Evolutionary conservation across 2,797 vertebrate species (phyloP).

Genomic region (Thalassophryne amazonica): DNA sequence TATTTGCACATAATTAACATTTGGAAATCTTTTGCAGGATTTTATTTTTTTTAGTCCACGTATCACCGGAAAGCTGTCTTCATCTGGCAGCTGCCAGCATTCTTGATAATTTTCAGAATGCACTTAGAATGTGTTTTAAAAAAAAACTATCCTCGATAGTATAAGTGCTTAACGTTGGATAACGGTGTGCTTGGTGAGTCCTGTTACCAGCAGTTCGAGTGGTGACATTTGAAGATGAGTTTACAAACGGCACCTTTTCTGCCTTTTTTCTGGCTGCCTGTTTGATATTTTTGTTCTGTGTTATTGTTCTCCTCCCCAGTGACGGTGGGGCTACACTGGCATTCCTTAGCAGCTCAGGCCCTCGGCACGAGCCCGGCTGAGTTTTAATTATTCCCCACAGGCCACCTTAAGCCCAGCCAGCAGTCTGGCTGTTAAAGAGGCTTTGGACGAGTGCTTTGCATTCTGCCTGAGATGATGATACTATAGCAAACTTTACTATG

Average conservation of each 20-base stretch:
- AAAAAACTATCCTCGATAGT: neutral
- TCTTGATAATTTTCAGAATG: no score
- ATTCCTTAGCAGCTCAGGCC: conserved; percentile 75
- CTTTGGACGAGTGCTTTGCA: conserved; percentile 62
- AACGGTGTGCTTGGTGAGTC: no score
- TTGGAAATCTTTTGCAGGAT: neutral
- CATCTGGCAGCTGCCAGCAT: neutral
- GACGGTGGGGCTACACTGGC: conserved; percentile 56
- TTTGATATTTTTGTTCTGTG: neutral
- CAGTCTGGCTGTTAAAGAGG: conserved; percentile 66
- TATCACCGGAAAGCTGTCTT: neutral
- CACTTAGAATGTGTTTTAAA: neutral
- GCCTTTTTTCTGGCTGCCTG: conserved; percentile 3
- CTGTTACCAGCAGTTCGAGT: no score
- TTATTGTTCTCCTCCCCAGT: conserved; percentile 19
- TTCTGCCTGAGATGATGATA: conserved; percentile 44
- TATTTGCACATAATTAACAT: conserved; percentile 41
- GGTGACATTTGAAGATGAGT: neutral
- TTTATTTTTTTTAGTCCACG: neutral
- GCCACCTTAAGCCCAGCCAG: conserved; percentile 68
- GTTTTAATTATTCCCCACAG: conserved; percentile 70
- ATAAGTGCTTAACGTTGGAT: neutral
- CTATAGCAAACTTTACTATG: conserved; percentile 61
- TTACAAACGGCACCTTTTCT: conserved; percentile 23
- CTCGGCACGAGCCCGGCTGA: conserved; percentile 49